A percentile compares a stretch with the other conserved stretches of the same genome.
Evolutionary conservation across 2,797 vertebrate genomes (phyloP).

Genomic region (Chrysocyon brachyurus): DNA sequence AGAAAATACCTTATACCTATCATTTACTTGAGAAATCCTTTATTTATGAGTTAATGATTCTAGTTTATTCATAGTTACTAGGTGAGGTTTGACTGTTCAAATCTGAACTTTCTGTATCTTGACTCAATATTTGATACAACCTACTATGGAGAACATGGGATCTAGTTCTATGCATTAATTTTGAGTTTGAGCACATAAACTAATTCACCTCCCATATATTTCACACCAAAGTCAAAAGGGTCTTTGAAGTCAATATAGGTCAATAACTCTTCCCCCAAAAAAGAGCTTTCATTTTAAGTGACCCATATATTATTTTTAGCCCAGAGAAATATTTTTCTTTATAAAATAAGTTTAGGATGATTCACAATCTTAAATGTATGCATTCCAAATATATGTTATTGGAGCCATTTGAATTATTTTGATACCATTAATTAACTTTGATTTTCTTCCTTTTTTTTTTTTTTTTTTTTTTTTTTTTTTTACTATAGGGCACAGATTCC

Average conservation of each 20-base stretch:
- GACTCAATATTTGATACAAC: neutral
- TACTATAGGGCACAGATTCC: neutral
- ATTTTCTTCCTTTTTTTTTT: neutral
- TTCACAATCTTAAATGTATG: neutral
- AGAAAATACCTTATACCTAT: neutral
- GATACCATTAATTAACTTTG: neutral
- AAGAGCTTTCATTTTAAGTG: neutral
- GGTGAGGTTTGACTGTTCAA: neutral
- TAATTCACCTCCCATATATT: neutral
- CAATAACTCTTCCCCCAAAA: neutral
- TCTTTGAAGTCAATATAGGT: neutral
- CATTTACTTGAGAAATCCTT: neutral
- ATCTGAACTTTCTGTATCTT: neutral
- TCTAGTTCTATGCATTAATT: neutral
- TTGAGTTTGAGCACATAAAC: neutral
- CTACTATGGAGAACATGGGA: neutral
- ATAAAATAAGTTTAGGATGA: neutral
- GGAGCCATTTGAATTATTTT: neutral
- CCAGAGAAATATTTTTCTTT: neutral
- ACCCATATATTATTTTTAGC: neutral
- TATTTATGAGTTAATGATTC: neutral
- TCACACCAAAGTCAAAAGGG: neutral
- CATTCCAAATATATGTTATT: neutral
- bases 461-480: neutral
- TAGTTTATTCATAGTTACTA: neutral